These are phyloP conservation scores for Gymnogyps californianus DNA, from an alignment of 2,113 vertebrate species.

Conservation along the genomic window DNA sequence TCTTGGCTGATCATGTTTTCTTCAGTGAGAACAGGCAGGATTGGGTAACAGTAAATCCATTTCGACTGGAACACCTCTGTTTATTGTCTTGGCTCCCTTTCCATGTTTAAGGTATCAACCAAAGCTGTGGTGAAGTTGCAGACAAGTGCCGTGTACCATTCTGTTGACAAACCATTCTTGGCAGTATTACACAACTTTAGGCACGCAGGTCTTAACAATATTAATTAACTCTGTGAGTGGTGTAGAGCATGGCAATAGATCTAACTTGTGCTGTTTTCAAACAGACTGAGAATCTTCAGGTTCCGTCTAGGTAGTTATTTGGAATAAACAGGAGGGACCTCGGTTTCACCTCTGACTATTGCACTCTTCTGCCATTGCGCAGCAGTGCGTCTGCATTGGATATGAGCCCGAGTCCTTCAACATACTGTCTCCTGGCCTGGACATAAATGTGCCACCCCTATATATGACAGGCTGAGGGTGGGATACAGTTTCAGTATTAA, in stretches of 20 bases:
- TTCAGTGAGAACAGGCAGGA: not conserved
- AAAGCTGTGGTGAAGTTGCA: not conserved
- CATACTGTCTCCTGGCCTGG: not conserved
- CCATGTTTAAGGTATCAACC: not conserved
- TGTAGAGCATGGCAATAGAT: not conserved
- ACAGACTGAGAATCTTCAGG: not conserved
- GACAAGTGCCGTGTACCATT: not conserved
- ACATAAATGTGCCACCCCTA: not conserved
- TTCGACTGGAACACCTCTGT: not conserved
- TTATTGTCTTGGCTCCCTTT: not conserved
- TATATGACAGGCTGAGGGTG: not conserved
- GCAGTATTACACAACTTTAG: not conserved
- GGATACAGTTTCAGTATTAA: not conserved
- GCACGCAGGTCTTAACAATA: not conserved
- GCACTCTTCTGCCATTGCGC: not conserved
- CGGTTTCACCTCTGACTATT: not conserved
- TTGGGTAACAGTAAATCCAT: not conserved
- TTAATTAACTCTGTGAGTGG: not conserved
- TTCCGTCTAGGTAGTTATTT: not conserved
- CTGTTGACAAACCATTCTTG: not conserved
- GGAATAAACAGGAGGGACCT: not conserved
- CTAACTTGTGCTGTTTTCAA: not conserved
- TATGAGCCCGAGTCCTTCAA: not conserved
- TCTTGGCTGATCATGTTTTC: not conserved
- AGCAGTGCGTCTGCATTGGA: not conserved